Conservation (phyloP, 1,140 invertebrate species). For the Hetaerina americana region DNA sequence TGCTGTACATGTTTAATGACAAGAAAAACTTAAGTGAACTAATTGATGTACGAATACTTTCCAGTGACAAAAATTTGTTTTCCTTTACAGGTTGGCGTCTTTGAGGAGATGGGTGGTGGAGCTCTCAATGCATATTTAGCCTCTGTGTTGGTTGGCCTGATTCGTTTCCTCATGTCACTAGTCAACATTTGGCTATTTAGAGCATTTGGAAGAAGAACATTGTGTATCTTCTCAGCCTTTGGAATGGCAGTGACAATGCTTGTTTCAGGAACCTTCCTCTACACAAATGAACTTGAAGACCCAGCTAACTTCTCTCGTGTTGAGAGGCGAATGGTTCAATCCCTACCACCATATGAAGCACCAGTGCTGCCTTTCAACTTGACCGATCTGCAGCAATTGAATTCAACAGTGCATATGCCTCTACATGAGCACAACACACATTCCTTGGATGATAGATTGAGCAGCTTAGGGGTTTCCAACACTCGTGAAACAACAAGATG, state of each 20-base stretch:
- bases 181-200: constrained; percentile 37
- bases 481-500: neutral
- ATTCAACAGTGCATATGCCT: neutral
- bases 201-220: constrained; percentile 32
- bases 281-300: neutral
- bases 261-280: constrained; percentile 28
- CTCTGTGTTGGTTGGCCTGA: constrained; percentile 45
- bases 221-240: constrained; percentile 36
- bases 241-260: constrained; percentile 38
- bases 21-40: too few relatives aligned
- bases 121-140: constrained; percentile 25
- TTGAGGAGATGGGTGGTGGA: neutral
- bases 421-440: neutral
- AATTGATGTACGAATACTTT: too few relatives aligned
- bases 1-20: too few relatives aligned
- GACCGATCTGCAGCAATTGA: too few relatives aligned
- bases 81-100: neutral
- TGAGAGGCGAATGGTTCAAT: neutral
- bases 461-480: neutral
- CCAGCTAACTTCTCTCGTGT: neutral
- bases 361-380: neutral
- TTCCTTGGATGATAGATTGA: neutral
- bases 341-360: neutral
- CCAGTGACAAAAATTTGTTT: neutral
- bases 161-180: constrained; percentile 45